A percentile compares a stretch with the other conserved stretches of the same genome.
phyloP scores from a whole-genome alignment of 2,797 vertebrate species.

The Helostoma temminkii region DNA sequence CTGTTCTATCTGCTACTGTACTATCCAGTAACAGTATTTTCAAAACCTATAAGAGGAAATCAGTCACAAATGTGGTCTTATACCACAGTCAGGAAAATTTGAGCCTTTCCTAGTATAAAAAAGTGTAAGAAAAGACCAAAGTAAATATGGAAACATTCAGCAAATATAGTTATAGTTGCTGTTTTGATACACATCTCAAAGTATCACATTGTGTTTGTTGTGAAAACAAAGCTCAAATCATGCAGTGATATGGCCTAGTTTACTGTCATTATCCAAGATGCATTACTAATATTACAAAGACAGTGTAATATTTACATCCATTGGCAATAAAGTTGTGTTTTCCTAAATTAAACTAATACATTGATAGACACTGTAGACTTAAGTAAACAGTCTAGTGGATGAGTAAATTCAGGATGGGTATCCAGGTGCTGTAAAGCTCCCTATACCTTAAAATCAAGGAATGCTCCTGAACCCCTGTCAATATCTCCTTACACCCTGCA shows the following conservation, averaged over 20 bases:
- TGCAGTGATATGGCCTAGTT: not conserved
- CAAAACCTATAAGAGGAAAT: slow-evolving; percentile 3
- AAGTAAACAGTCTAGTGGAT: slow-evolving; percentile 13
- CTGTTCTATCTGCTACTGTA: too few species aligned
- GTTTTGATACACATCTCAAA: slow-evolving; percentile 5
- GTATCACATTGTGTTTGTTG: slow-evolving; percentile 12
- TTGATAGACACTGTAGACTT: not conserved
- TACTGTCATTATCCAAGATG: slow-evolving; percentile 8
- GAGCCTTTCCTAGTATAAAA: not conserved
- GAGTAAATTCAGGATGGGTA: slow-evolving; percentile 47
- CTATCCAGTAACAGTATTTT: slow-evolving; percentile 16
- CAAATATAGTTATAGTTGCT: not conserved
- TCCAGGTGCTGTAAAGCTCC: slow-evolving; percentile 54
- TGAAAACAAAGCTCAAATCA: slow-evolving; percentile 26
- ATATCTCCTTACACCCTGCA: slow-evolving; percentile 34
- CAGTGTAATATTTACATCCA: not conserved
- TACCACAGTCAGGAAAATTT: not conserved
- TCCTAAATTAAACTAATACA: slow-evolving; percentile 1
- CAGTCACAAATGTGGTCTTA: slow-evolving; percentile 2
- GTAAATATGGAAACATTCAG: not conserved
- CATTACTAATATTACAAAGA: not conserved
- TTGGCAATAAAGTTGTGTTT: not conserved
- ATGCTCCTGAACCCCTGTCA: slow-evolving; percentile 23
- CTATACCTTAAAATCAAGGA: slow-evolving; percentile 49
- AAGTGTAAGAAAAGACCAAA: not conserved